Evolutionary conservation across 2,113 vertebrate genomes (phyloP).

Genomic region (Cinclus cinclus): DNA sequence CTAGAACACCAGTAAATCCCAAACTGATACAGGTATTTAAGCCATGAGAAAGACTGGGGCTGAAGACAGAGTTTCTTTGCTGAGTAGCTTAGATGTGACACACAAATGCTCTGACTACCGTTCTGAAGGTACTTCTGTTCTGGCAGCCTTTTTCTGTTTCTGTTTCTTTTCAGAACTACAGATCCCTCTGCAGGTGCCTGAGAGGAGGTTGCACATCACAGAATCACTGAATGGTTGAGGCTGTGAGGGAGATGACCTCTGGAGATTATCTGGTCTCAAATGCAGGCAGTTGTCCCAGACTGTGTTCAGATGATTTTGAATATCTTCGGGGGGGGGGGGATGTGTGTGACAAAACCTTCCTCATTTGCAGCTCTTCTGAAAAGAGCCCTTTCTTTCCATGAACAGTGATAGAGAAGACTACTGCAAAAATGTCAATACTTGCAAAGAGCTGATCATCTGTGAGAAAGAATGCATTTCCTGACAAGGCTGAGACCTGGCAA

Average conservation of each 20-base stretch:
- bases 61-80: neutral
- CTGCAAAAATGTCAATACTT: constrained; percentile 14
- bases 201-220: neutral
- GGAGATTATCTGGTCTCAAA: neutral
- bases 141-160: neutral
- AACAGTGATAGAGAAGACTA: neutral
- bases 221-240: neutral
- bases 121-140: neutral
- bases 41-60: neutral
- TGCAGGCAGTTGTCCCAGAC: neutral
- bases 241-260: neutral
- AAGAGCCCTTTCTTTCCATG: neutral
- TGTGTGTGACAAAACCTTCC: neutral
- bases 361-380: neutral
- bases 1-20: neutral
- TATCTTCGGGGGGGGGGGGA: neutral
- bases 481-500: constrained; percentile 20
- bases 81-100: neutral
- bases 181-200: neutral
- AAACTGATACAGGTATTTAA: neutral
- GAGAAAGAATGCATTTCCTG: neutral
- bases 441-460: neutral
- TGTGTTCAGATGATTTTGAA: neutral
- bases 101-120: neutral
- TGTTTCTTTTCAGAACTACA: neutral